phyloP scores from a whole-genome alignment of 2,797 vertebrate species.

The Microchirus variegatus region DNA sequence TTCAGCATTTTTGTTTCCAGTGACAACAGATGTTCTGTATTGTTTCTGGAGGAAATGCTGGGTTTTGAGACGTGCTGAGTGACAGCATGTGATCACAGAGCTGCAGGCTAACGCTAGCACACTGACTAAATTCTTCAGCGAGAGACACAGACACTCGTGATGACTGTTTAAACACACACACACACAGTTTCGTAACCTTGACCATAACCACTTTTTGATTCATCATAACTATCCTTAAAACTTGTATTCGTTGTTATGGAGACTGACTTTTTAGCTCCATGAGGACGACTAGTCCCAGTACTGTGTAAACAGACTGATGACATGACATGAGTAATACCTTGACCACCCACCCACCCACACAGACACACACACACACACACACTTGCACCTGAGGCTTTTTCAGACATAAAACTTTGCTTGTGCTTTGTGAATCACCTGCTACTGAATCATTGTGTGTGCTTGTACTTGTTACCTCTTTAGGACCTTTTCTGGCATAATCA shows the following conservation, averaged over 20 bases:
- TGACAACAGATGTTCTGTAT: background rate
- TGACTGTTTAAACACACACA: constrained; percentile 23
- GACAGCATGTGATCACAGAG: constrained; percentile 28
- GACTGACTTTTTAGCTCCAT: background rate
- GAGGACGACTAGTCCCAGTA: background rate
- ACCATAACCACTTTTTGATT: background rate
- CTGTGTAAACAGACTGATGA: background rate
- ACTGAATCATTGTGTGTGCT: constrained; percentile 30
- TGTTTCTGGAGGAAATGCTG: constrained; percentile 4
- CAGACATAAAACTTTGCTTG: constrained; percentile 57
- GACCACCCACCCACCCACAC: constrained; percentile 7
- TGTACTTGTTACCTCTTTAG: constrained; percentile 3
- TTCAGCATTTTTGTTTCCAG: background rate
- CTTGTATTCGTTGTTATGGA: background rate
- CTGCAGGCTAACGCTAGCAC: constrained; percentile 43
- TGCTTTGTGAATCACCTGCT: constrained; percentile 57
- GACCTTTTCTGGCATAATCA: too few relatives aligned
- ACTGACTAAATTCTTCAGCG: constrained; percentile 44
- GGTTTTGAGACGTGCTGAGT: constrained; percentile 3
- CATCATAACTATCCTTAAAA: background rate
- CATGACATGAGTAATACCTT: background rate
- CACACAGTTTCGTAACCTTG: background rate
- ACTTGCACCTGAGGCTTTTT: constrained; percentile 45
- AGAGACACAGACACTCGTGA: background rate
- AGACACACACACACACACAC: constrained; percentile 10